These are phyloP conservation scores for Podilymbus podiceps DNA, from an alignment of 2,113 vertebrate genomes.

Conservation along the genomic window DNA sequence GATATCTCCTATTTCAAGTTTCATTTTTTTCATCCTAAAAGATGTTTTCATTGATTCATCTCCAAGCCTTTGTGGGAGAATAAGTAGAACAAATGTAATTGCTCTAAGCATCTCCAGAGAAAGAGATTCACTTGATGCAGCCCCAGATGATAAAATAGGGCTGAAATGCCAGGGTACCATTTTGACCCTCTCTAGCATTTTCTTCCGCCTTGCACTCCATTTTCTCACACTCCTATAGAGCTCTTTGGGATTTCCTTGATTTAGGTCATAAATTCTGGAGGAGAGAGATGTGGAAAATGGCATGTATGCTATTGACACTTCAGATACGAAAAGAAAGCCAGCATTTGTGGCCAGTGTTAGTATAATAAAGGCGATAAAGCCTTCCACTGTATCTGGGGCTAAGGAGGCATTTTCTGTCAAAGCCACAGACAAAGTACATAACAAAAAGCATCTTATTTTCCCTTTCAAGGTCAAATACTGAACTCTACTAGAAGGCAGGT, in stretches of 20 bases:
- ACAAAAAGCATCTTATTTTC: background rate
- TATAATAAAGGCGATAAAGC: background rate
- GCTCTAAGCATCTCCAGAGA: constrained; percentile 30
- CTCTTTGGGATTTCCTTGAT: background rate
- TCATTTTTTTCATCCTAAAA: constrained; percentile 21
- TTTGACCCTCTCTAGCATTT: background rate
- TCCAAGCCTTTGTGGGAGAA: constrained; percentile 23
- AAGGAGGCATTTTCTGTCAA: background rate
- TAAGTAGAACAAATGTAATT: constrained; percentile 59
- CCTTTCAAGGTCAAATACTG: background rate
- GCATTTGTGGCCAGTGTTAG: background rate
- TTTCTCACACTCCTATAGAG: background rate
- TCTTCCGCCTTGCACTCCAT: background rate
- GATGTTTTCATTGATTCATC: constrained; percentile 64
- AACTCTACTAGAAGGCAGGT: background rate
- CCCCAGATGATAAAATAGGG: constrained; percentile 8
- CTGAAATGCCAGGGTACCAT: background rate
- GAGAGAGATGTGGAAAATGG: background rate
- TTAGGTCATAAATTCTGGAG: background rate
- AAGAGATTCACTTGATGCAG: background rate
- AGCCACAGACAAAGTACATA: background rate
- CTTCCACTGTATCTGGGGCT: background rate
- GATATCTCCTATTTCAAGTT: constrained; percentile 20
- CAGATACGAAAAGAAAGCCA: background rate
- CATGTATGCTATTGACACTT: background rate